A percentile compares a stretch with the other conserved stretches of the same genome.
Conservation (phyloP, 2,888 invertebrate genomes). For the Podabrus alpinus region DNA sequence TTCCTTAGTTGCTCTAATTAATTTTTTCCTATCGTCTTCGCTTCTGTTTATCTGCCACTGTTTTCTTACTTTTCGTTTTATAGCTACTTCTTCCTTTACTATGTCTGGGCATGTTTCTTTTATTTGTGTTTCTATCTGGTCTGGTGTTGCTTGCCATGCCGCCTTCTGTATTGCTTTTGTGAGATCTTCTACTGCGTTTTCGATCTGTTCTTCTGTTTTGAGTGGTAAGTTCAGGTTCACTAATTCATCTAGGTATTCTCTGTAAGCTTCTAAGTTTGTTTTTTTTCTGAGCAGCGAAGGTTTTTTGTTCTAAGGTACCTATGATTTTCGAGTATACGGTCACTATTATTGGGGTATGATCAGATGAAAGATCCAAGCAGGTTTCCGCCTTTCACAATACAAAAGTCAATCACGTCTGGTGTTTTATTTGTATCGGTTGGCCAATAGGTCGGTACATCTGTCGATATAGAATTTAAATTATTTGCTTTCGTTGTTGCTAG, state of each 20-base stretch:
- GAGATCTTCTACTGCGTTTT: background rate
- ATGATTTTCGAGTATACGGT: background rate
- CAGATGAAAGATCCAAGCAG: conserved; percentile 3
- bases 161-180: conserved; percentile 1
- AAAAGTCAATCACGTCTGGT: too few species aligned
- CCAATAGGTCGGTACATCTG: too few species aligned
- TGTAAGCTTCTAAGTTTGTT: background rate
- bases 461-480: too few species aligned
- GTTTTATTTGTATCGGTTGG: too few species aligned
- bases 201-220: conserved; percentile 4
- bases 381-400: background rate
- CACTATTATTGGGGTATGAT: background rate
- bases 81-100: too few species aligned
- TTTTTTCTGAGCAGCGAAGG: background rate
- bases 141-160: background rate
- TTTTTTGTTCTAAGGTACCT: background rate
- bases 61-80: too few species aligned
- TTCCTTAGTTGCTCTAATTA: too few species aligned
- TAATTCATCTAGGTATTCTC: background rate
- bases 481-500: too few species aligned
- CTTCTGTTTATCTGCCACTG: too few species aligned
- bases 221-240: background rate
- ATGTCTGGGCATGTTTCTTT: too few species aligned
- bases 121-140: too few species aligned
- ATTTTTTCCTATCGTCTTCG: too few species aligned